Conservation (phyloP, 2,888 invertebrate species). For the Falcaria lacertinaria region DNA sequence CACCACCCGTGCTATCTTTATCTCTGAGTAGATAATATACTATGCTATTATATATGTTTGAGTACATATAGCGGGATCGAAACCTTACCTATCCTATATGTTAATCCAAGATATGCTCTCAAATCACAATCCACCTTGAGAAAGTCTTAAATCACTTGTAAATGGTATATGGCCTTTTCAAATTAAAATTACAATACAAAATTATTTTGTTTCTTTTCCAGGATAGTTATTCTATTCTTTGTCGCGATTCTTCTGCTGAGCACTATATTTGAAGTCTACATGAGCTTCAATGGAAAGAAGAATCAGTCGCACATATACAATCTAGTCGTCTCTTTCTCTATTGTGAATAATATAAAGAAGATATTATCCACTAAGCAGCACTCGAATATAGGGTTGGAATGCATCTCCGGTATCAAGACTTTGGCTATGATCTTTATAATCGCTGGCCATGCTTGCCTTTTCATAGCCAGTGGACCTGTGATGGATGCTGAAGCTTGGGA, state of each 20-base stretch:
- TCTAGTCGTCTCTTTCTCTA: conserved; percentile 76
- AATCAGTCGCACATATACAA: conserved; percentile 43
- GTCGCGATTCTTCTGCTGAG: conserved; percentile 59
- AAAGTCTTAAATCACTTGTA: too few relatives aligned
- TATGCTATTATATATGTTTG: too few relatives aligned
- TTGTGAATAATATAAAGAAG: conserved; percentile 80
- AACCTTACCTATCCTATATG: too few relatives aligned
- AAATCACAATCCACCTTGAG: too few relatives aligned
- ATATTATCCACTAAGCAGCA: conserved; percentile 78
- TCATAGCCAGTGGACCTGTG: conserved; percentile 83
- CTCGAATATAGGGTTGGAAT: conserved; percentile 81
- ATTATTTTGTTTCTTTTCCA: conserved; percentile 36
- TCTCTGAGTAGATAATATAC: too few relatives aligned
- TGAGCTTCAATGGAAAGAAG: conserved; percentile 42
- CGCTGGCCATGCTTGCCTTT: conserved; percentile 83
- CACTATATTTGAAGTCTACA: conserved; percentile 69
- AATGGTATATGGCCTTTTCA: too few relatives aligned
- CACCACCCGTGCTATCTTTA: too few relatives aligned
- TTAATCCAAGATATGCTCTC: too few relatives aligned
- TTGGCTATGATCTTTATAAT: conserved; percentile 84
- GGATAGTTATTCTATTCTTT: conserved; percentile 69
- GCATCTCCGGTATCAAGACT: conserved; percentile 83
- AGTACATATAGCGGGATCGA: too few relatives aligned
- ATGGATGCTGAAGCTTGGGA: conserved; percentile 82
- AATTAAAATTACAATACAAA: too few relatives aligned